These are phyloP conservation scores for Microtus pennsylvanicus DNA, from an alignment of 2,113 vertebrate genomes.

Conservation along the genomic window DNA sequence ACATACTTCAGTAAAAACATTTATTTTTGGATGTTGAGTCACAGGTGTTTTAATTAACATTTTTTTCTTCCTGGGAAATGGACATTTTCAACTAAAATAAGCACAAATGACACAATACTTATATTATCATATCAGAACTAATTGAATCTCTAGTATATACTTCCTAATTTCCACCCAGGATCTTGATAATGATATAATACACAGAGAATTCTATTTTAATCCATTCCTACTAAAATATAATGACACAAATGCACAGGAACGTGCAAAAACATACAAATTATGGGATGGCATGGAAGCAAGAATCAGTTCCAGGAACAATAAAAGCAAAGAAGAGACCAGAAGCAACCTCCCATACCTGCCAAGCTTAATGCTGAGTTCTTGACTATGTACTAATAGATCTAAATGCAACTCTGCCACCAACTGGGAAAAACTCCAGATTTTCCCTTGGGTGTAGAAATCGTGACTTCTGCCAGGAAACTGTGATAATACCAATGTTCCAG, in stretches of 20 bases:
- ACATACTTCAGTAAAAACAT: background rate
- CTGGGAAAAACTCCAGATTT: constrained; percentile 71
- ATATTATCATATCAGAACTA: constrained; percentile 52
- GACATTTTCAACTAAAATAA: constrained; percentile 63
- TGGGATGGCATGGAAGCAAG: constrained; percentile 23
- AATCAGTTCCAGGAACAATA: constrained; percentile 51
- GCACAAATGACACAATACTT: constrained; percentile 61
- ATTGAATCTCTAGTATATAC: constrained; percentile 30
- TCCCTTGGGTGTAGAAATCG: constrained; percentile 58
- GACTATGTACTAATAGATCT: constrained; percentile 43
- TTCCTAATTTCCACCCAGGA: background rate
- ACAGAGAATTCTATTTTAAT: constrained; percentile 47
- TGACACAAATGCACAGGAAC: background rate
- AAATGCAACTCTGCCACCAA: constrained; percentile 59
- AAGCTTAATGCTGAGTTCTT: constrained; percentile 64
- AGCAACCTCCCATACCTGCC: constrained; percentile 23
- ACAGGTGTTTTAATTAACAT: constrained; percentile 65
- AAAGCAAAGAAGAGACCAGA: constrained; percentile 36
- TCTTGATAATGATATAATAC: constrained; percentile 52
- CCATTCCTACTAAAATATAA: constrained; percentile 33
- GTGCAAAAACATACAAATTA: constrained; percentile 31
- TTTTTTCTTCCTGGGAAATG: constrained; percentile 52
- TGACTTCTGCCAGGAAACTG: constrained; percentile 66
- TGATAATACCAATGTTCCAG: constrained; percentile 75
- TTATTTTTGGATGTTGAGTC: constrained; percentile 39